phyloP scores from a whole-genome alignment of 2,888 invertebrate genomes.

The Troides aeacus region DNA sequence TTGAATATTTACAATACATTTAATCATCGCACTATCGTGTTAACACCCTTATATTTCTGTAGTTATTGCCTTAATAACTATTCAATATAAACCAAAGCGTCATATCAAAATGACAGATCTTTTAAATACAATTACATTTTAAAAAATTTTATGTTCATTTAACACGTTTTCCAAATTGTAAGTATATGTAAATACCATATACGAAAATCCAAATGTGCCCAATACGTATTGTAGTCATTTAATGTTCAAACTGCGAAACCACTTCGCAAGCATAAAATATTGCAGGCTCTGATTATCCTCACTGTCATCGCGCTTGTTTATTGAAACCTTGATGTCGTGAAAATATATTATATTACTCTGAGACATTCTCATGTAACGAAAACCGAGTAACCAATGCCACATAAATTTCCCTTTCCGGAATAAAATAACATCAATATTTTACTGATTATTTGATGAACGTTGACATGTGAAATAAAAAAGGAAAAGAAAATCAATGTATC shows the following conservation, averaged over 20 bases:
- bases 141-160: no score
- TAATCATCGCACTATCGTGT: no score
- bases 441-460: slow-evolving; percentile 17
- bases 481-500: slow-evolving; percentile 58
- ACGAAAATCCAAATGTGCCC: neutral
- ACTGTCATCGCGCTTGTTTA: slow-evolving; percentile 18
- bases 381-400: slow-evolving; percentile 6
- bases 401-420: slow-evolving; percentile 41
- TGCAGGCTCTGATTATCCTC: slow-evolving; percentile 6
- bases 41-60: no score
- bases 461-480: slow-evolving; percentile 30
- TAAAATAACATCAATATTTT: slow-evolving; percentile 25
- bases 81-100: no score
- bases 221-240: slow-evolving; percentile 1
- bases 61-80: no score
- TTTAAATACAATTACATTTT: no score
- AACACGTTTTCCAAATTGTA: neutral
- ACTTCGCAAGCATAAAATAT: slow-evolving; percentile 3
- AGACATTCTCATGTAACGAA: slow-evolving; percentile 31
- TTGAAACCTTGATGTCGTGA: slow-evolving; percentile 13
- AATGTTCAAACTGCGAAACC: neutral
- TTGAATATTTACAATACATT: no score
- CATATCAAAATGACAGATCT: no score
- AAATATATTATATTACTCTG: slow-evolving; percentile 10
- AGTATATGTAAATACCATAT: neutral